These are phyloP conservation scores for Nephrotoma guestfalica DNA, from an alignment of 2,888 invertebrate genomes.

Conservation along the genomic window DNA sequence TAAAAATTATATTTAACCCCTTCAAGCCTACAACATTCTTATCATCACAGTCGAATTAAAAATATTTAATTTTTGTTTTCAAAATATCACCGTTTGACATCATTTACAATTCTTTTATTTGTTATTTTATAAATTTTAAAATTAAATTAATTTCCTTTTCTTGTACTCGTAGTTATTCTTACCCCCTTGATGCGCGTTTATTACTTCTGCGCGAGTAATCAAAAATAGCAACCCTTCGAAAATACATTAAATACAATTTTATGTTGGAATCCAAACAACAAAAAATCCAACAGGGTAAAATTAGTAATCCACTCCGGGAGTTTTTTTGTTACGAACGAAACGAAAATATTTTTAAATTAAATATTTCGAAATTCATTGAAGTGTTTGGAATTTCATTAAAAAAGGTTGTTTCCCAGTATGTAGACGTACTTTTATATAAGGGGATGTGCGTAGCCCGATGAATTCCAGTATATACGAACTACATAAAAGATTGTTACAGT, in stretches of 20 bases:
- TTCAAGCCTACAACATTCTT: neutral
- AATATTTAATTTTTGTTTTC: neutral
- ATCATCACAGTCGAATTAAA: neutral
- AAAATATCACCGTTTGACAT: neutral
- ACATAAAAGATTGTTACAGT: neutral
- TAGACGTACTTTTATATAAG: neutral
- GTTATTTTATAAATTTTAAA: neutral
- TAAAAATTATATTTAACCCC: neutral
- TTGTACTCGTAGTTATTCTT: neutral
- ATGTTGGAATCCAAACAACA: neutral
- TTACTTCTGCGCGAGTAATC: neutral
- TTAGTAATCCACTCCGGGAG: neutral
- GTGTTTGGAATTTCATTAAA: constrained; percentile 4
- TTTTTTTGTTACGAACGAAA: neutral
- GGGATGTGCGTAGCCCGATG: neutral
- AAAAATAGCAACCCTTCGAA: neutral
- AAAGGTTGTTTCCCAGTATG: neutral
- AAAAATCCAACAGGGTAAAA: neutral
- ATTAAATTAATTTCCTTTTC: neutral
- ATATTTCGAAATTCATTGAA: neutral
- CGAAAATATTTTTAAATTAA: neutral
- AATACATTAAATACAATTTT: neutral
- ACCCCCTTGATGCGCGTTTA: neutral
- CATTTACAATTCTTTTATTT: neutral
- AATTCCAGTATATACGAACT: neutral